Conservation (phyloP, 2,113 vertebrate species). For the Semnopithecus entellus region DNA sequence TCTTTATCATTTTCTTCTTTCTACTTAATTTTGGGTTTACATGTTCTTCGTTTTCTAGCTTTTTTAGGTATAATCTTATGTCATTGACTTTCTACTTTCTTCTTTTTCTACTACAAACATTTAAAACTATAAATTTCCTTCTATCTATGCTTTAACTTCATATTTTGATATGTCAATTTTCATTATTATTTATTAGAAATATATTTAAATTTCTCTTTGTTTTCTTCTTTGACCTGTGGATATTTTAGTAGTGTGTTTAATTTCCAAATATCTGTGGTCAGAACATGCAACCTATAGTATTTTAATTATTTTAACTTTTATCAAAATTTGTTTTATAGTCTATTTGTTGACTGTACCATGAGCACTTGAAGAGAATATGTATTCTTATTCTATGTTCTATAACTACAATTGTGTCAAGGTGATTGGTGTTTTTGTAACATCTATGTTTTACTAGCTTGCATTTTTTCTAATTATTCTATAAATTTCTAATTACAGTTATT, state of each 20-base stretch:
- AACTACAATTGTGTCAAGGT: not conserved
- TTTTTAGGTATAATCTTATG: not conserved
- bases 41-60: not conserved
- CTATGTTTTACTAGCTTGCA: not conserved
- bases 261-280: not conserved
- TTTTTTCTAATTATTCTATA: not conserved
- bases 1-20: not conserved
- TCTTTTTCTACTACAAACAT: not conserved
- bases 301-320: not conserved
- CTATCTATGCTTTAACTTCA: not conserved
- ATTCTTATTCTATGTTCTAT: not conserved
- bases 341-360: not conserved
- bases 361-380: not conserved
- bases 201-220: not conserved
- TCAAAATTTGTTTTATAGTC: not conserved
- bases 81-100: not conserved
- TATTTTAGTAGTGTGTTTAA: not conserved
- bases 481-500: not conserved
- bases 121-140: not conserved
- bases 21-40: not conserved
- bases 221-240: not conserved
- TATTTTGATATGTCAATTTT: not conserved
- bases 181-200: not conserved
- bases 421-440: not conserved
- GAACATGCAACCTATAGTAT: not conserved